Base-by-base conservation (phyloP, 2,113 vertebrate genomes). In the Tragulus kanchil region DNA sequence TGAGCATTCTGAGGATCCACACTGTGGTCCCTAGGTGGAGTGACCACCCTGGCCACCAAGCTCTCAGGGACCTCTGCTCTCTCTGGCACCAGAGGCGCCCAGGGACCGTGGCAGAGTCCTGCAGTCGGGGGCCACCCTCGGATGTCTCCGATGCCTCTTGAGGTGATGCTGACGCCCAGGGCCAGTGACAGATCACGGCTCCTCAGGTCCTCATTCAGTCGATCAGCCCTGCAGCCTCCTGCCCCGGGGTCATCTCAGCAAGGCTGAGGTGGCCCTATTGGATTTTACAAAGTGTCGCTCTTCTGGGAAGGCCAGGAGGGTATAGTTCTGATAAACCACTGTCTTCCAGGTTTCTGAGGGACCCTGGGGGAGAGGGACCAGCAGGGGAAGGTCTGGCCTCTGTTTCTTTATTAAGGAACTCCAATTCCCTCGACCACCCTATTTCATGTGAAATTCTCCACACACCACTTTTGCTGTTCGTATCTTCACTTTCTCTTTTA, bases 381-480 rank as follows among this genome's bases (percentile, higher is more conserved):
- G 31, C 3, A 26, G 11, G 3, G 31, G 14, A 10, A 6, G 11
- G 16, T 0, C 1, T 2, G 0, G 10, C 50, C 21, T 58, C 77
- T 0, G 12, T 3, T 6, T 42, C 4, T 12, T 13, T 42, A 2
- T 6, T 2, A 13, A 56, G n/a, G 8, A 14, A 6, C 36, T 45
- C 11, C 1, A 0, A 3, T 4, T 36, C 31, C 26, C 45, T 2
- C 3, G 0, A 1, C 0, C 0, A 6, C 13, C 45, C n/a, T 9
- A 0, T 1, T 6, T 28, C 26, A 2, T 0, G 1, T 5, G n/a
- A 2, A 12, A 1, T 5, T 48, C 52, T 59, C 61, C 23, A 4
- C 45, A 2, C 3, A 0, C 4, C 90, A 1, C 23, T 5, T 31
- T 3, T 10, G 48, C 61, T 4, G 36, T 12, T 31, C 50, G 9